These are phyloP conservation scores for Gallinago jamesoni DNA, from an alignment of 2,113 vertebrate species.

Conservation along the genomic window DNA sequence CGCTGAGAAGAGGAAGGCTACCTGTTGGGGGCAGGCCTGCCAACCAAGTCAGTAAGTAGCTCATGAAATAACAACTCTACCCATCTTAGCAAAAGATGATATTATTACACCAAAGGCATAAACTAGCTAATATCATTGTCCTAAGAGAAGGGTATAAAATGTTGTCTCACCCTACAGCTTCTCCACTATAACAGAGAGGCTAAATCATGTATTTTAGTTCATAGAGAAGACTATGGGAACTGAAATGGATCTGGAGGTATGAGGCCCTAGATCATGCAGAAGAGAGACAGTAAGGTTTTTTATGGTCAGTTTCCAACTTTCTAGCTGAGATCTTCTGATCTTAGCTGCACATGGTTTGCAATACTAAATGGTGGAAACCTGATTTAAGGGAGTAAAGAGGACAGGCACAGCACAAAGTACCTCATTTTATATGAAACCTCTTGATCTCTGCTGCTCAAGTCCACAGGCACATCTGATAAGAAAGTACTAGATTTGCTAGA, in stretches of 20 bases:
- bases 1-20: background rate
- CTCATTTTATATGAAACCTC: background rate
- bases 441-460: background rate
- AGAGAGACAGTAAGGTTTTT: background rate
- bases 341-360: background rate
- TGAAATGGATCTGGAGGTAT: background rate
- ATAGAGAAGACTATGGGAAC: background rate
- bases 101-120: background rate
- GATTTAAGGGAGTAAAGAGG: background rate
- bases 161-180: background rate
- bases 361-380: background rate
- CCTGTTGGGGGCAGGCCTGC: background rate
- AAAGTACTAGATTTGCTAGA: background rate
- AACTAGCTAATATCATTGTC: background rate
- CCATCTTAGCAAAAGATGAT: background rate
- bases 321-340: background rate
- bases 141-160: background rate
- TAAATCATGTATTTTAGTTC: background rate
- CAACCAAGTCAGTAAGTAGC: background rate
- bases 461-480: background rate
- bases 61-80: background rate
- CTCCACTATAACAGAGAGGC: background rate
- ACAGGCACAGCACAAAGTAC: background rate
- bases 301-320: background rate
- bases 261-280: background rate